A percentile compares a stretch with the other conserved stretches of the same genome.
These are phyloP conservation scores for Lates japonicus DNA, from an alignment of 2,797 vertebrate genomes.

Conservation along the genomic window DNA sequence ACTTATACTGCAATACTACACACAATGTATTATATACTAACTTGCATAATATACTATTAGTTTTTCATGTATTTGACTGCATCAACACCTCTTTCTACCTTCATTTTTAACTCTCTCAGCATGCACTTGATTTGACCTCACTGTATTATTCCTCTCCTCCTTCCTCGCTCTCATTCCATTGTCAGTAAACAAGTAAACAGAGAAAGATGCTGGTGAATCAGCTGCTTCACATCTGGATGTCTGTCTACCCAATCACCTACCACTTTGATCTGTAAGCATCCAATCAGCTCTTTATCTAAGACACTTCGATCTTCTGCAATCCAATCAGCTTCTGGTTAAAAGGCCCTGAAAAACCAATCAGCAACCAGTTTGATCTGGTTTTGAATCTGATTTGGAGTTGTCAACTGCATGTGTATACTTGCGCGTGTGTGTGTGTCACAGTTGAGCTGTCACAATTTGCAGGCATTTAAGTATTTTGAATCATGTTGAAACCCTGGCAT, in stretches of 20 bases:
- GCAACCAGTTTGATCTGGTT: conserved; percentile 23
- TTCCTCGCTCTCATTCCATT: conserved; percentile 1
- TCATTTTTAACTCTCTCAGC: conserved; percentile 10
- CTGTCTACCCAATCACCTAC: conserved; percentile 24
- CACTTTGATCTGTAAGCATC: conserved; percentile 48
- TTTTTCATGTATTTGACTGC: not conserved
- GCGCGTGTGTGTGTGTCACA: conserved; percentile 2
- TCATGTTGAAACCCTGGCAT: not conserved
- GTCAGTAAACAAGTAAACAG: not conserved
- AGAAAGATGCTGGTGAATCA: not conserved
- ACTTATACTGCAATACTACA: not conserved
- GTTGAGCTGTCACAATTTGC: not conserved
- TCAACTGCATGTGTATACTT: not conserved
- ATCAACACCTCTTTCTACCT: not conserved
- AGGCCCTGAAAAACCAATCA: not conserved
- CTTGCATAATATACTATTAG: not conserved
- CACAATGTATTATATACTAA: not conserved
- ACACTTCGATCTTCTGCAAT: conserved; percentile 32
- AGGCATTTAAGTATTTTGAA: not conserved
- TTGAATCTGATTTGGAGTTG: conserved; percentile 20
- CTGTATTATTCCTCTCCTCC: not conserved
- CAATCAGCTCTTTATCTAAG: conserved; percentile 44
- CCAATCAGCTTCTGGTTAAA: conserved; percentile 36
- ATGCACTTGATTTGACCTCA: not conserved
- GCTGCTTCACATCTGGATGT: conserved; percentile 26